Conservation (phyloP, 2,113 vertebrate species). For the Dryoscopus gambensis region DNA sequence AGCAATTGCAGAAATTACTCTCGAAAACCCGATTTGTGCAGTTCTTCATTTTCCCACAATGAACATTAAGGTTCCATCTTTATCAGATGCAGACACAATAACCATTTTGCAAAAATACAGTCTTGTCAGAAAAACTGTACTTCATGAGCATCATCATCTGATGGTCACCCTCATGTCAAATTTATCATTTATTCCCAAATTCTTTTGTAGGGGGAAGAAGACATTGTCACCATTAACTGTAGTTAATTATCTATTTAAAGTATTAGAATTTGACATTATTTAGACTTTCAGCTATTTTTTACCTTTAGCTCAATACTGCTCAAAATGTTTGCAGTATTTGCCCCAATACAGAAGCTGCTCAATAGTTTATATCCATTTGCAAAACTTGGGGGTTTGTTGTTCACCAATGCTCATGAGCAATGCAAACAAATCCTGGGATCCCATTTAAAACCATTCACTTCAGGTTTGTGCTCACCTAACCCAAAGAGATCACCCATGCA, state of each 20-base stretch:
- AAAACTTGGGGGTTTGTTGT: rapidly evolving
- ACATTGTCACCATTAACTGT: background rate
- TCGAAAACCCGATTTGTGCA: background rate
- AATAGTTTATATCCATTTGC: background rate
- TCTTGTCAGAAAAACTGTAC: background rate
- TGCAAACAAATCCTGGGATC: background rate
- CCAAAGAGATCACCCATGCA: background rate
- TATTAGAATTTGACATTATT: background rate
- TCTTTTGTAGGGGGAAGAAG: background rate
- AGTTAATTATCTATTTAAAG: background rate
- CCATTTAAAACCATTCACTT: background rate
- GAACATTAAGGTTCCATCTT: background rate
- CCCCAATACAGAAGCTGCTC: background rate
- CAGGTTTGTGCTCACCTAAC: background rate
- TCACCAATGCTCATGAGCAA: background rate
- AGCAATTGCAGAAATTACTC: background rate
- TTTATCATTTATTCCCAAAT: background rate
- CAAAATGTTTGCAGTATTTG: background rate
- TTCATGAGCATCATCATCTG: background rate
- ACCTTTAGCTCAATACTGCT: background rate
- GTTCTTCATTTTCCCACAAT: background rate
- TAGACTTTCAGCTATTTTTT: background rate
- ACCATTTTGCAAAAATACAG: background rate
- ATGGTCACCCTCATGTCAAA: background rate
- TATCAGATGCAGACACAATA: background rate